These are phyloP conservation scores for Columbina picui DNA, from an alignment of 2,113 vertebrate species.

Conservation along the genomic window DNA sequence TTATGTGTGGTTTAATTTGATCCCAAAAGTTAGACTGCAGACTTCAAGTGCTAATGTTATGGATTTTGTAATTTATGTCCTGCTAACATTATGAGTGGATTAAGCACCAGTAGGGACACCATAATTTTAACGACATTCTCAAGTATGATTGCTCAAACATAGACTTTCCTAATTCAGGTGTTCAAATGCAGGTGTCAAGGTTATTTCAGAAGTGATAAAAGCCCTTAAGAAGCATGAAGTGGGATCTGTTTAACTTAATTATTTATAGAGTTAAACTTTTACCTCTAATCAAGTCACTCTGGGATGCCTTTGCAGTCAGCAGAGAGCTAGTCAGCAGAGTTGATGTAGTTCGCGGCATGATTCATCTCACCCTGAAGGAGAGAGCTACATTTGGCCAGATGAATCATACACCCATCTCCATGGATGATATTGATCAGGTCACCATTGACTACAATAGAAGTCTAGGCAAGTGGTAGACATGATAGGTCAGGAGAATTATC, in stretches of 20 bases:
- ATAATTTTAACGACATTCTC: not conserved
- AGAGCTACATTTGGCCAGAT: not conserved
- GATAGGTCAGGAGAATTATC: slow-evolving; percentile 7
- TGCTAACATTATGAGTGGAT: not conserved
- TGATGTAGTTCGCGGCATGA: not conserved
- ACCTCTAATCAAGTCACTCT: not conserved
- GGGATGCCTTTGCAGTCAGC: not conserved
- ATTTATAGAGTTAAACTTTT: not conserved
- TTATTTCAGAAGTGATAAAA: not conserved
- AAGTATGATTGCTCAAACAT: not conserved
- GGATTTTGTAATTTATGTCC: not conserved
- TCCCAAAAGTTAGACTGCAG: not conserved
- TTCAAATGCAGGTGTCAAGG: not conserved
- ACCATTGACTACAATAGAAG: not conserved
- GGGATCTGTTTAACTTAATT: not conserved
- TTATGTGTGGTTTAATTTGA: not conserved
- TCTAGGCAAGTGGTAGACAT: not conserved
- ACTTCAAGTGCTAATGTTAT: not conserved
- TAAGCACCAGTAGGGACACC: not conserved
- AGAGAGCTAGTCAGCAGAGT: not conserved
- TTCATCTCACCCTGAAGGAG: not conserved
- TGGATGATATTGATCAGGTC: not conserved
- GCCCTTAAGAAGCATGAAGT: not conserved
- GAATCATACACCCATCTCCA: slow-evolving; percentile 3
- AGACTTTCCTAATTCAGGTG: not conserved